phyloP scores from a whole-genome alignment of 2,888 invertebrate species.

The Drosophila fulvimacula region DNA sequence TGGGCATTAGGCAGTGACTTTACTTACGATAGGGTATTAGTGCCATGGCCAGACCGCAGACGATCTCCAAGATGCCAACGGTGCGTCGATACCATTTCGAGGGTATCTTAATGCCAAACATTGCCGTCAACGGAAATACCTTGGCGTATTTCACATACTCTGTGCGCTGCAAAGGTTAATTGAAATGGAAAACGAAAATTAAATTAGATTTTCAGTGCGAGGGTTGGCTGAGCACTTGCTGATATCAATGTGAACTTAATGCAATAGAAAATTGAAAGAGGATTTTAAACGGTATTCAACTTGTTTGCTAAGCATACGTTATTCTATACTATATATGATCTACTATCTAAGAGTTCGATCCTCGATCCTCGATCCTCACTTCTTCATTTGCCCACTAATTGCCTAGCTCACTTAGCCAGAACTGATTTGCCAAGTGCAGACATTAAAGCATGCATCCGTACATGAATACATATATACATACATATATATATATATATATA shows the following conservation, averaged over 20 bases:
- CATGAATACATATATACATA: background rate
- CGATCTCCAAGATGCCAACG: slow-evolving; percentile 93
- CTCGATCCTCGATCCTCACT: background rate
- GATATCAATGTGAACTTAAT: background rate
- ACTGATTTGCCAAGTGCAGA: background rate
- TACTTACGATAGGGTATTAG: slow-evolving; percentile 93
- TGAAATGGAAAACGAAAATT: slow-evolving; percentile 2
- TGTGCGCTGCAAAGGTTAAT: slow-evolving; percentile 89
- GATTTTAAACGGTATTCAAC: background rate
- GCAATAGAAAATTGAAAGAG: background rate
- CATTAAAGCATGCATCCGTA: background rate
- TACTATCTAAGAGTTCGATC: background rate
- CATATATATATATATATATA: background rate
- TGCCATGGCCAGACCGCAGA: slow-evolving; percentile 93
- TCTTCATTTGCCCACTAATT: background rate
- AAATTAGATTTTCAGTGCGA: background rate
- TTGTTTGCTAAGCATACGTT: background rate
- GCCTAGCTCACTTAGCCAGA: background rate
- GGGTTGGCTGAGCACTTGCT: background rate
- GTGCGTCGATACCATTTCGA: slow-evolving; percentile 96
- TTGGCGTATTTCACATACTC: slow-evolving; percentile 98
- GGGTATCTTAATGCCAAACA: slow-evolving; percentile 93
- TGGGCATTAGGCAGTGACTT: background rate
- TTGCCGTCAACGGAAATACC: slow-evolving; percentile 93
- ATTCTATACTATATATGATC: background rate